These are phyloP conservation scores for Falcunculus frontatus DNA, from an alignment of 2,113 vertebrate genomes.

Conservation along the genomic window DNA sequence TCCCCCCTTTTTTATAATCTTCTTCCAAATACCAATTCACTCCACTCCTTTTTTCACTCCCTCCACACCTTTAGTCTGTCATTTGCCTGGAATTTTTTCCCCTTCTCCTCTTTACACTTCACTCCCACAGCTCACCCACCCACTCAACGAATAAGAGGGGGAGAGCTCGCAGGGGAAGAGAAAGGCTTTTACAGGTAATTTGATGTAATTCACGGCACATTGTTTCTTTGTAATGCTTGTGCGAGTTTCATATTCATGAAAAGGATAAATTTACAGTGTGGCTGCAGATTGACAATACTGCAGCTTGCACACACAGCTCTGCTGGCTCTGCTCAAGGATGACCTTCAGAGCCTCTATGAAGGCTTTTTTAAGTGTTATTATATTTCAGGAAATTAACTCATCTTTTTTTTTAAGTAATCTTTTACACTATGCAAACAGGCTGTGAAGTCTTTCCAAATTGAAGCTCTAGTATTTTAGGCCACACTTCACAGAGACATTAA, in stretches of 20 bases:
- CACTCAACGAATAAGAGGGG: constrained; percentile 18
- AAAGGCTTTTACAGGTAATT: constrained; percentile 66
- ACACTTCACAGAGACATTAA: not conserved
- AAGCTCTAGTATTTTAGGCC: not conserved
- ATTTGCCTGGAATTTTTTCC: constrained; percentile 25
- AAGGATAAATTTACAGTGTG: not conserved
- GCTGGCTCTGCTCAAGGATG: not conserved
- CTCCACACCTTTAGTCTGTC: constrained; percentile 25
- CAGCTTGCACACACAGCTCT: constrained; percentile 1
- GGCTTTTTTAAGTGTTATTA: not conserved
- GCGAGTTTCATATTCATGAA: not conserved
- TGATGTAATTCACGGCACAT: constrained; percentile 36
- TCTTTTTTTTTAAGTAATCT: not conserved
- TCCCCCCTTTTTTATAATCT: not conserved
- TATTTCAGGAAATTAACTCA: constrained; percentile 21
- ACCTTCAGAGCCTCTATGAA: not conserved
- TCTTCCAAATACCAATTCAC: not conserved
- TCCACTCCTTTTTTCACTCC: not conserved
- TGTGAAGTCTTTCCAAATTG: not conserved
- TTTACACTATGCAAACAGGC: not conserved
- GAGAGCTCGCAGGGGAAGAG: constrained; percentile 20
- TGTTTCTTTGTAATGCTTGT: constrained; percentile 22
- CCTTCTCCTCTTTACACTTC: constrained; percentile 17
- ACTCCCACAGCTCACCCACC: constrained; percentile 50
- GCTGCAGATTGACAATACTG: not conserved